Evolutionary conservation across 2,888 invertebrate species (phyloP).

Genomic region (Chrysotoxum bicinctum): DNA sequence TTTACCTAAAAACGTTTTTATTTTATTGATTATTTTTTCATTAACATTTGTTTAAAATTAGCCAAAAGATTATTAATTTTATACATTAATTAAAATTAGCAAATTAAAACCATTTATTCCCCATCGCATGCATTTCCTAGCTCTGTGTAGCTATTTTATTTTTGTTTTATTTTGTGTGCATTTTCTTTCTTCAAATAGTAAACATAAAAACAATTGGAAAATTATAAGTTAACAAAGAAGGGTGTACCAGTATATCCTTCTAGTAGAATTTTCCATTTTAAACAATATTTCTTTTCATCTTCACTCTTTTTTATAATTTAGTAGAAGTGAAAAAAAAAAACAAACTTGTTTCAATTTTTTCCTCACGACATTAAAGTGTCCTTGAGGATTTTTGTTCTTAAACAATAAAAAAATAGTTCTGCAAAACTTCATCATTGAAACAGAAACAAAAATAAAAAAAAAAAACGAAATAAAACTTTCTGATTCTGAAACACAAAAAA

Average conservation of each 20-base stretch:
- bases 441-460: slow-evolving; percentile 72
- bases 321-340: slow-evolving; percentile 12
- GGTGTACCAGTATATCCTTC: neutral
- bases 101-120: slow-evolving; percentile 38
- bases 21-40: neutral
- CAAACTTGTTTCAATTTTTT: neutral
- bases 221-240: slow-evolving; percentile 17
- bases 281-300: neutral
- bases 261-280: neutral
- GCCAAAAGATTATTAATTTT: slow-evolving; percentile 19
- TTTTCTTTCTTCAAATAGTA: slow-evolving; percentile 4
- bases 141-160: slow-evolving; percentile 20
- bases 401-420: slow-evolving; percentile 71
- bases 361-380: slow-evolving; percentile 33
- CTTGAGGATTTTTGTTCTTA: slow-evolving; percentile 17
- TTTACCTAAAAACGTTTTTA: neutral
- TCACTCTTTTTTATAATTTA: slow-evolving; percentile 41
- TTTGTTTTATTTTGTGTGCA: slow-evolving; percentile 38
- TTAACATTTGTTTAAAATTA: neutral
- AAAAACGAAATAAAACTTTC: slow-evolving; percentile 73
- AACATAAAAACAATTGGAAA: slow-evolving; percentile 5
- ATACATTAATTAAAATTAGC: slow-evolving; percentile 9
- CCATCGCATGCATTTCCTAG: slow-evolving; percentile 72
- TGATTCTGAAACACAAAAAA: slow-evolving; percentile 23
- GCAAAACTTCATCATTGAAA: slow-evolving; percentile 53